Conservation (phyloP, 2,888 invertebrate genomes). For the Sussaba pulchella region DNA sequence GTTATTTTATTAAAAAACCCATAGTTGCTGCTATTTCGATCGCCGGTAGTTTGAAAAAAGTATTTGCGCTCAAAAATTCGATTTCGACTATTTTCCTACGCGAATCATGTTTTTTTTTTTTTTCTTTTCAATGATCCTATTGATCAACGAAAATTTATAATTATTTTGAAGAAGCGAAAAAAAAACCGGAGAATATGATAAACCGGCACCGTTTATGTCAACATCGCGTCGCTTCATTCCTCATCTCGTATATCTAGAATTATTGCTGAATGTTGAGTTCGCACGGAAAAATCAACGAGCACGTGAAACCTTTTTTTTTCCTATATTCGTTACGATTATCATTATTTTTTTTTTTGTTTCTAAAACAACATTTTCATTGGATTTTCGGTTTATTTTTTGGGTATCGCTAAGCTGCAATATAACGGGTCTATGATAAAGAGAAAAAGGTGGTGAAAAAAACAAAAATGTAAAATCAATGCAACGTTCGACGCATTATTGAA, state of each 20-base stretch:
- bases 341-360: not conserved
- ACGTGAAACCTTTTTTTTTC: not conserved
- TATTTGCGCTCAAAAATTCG: not conserved
- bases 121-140: not conserved
- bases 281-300: constrained; percentile 8
- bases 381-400: constrained; percentile 1
- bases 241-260: constrained; percentile 46
- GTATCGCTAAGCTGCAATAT: constrained; percentile 13
- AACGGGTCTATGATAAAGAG: constrained; percentile 9
- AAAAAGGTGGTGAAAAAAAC: not conserved
- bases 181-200: not conserved
- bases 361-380: not conserved
- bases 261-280: constrained; percentile 26
- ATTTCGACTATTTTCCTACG: not conserved
- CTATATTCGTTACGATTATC: constrained; percentile 17
- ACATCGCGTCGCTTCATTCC: constrained; percentile 50
- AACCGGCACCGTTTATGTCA: constrained; percentile 15
- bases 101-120: not conserved
- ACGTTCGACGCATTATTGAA: constrained; percentile 35
- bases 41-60: not conserved
- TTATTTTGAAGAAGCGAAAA: not conserved
- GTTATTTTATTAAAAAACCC: no score
- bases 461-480: not conserved
- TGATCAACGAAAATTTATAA: constrained; percentile 4
- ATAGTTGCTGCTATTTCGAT: not conserved